phyloP scores from a whole-genome alignment of 2,113 vertebrate species.

The Leptodactylus fuscus region DNA sequence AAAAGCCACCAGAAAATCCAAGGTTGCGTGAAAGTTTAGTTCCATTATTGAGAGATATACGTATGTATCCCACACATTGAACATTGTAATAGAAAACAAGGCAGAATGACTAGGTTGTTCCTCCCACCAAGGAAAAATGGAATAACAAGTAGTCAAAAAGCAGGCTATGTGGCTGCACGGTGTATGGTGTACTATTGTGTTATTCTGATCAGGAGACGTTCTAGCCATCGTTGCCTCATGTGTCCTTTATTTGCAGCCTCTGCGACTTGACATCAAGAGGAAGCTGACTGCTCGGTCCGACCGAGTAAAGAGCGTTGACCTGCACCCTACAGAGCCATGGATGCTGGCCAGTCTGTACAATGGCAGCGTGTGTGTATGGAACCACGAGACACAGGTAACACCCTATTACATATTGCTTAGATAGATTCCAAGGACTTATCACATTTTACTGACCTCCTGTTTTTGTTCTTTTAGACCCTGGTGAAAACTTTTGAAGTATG shows the following conservation, averaged over 20 bases:
- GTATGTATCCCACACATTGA: too few species aligned
- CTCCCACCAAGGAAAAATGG: too few species aligned
- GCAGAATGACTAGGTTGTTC: too few species aligned
- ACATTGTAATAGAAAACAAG: too few species aligned
- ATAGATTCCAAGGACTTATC: background rate
- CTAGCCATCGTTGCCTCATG: background rate
- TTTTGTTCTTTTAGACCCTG: slow-evolving; percentile 81
- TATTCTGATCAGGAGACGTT: background rate
- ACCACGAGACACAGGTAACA: slow-evolving; percentile 93
- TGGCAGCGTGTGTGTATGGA: slow-evolving; percentile 95
- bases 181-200: too few species aligned
- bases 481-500: slow-evolving; percentile 99
- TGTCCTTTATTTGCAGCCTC: slow-evolving; percentile 77
- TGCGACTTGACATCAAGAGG: slow-evolving; percentile 93
- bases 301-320: slow-evolving; percentile 93
- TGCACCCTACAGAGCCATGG: slow-evolving; percentile 95
- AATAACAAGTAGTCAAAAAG: too few species aligned
- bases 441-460: background rate
- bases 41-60: too few species aligned
- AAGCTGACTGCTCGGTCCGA: slow-evolving; percentile 93
- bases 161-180: too few species aligned
- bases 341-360: slow-evolving; percentile 97
- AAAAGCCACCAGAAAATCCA: too few species aligned
- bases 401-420: background rate
- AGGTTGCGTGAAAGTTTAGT: too few species aligned